Base-by-base conservation (phyloP, 2,888 invertebrate species). In the Acanthosepion pharaonis region DNA sequence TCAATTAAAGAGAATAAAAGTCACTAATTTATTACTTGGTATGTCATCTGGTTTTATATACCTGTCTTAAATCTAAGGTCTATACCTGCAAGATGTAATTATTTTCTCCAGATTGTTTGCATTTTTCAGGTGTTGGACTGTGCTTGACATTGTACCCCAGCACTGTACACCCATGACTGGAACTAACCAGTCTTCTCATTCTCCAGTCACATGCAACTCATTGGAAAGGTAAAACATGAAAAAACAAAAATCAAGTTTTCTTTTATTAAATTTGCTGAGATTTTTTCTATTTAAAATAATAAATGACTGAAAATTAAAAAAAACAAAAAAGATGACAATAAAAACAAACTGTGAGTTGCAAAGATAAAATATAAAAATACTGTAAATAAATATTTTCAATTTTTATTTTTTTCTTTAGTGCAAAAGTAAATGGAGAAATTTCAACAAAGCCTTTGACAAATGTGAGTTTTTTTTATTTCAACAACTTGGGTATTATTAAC, bases 71-170 rank as follows among this genome's bases (percentile, higher is more conserved):
- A 20, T 23, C 23, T 23, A 23, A 5, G 55, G 23, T 20, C 20
- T 23, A 59, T 59, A 59, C 55, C 23, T 59, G 55, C 23, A 59
- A 59, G 55, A 11, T 9, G 3, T 51, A 9, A 11, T 51, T n/a
- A 33, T 33, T 78, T 64, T 6, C 78, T 78, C n/a, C 0, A n/a
- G n/a, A n/a, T 2, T 28, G 8, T n/a, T n/a, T 78, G n/a, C n/a
- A 78, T n/a, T 91, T 95, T 95, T 18, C 95, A 97, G 97, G 97
- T 97, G 97, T 95, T 97, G 97, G 97, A 97, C 97, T 48, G 97
- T 97, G 94, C 95, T 97, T 94, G 97, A 97, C 93, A 97, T 97
- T 94, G 97, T 97, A 1, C 97, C 97, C 8, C 97, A 97, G 95
- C 18, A 92, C 92, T 28, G 95, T 95, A n/a, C 95, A 95, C 49